These are phyloP conservation scores for Ooceraea biroi DNA, from an alignment of 1,140 invertebrate species.

Conservation along the genomic window DNA sequence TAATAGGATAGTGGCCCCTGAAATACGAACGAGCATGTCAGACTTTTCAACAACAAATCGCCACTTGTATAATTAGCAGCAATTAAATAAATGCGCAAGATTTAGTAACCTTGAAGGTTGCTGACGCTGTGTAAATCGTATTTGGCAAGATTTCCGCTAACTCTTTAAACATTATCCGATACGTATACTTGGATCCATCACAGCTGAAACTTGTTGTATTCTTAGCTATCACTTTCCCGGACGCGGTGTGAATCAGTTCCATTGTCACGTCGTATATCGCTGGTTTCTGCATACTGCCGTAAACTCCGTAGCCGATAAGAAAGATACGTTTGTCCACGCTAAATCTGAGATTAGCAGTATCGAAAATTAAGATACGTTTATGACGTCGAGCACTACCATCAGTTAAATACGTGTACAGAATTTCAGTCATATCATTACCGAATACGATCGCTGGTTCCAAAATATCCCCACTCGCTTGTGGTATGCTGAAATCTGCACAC, in stretches of 20 bases:
- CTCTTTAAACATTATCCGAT: conserved; percentile 96
- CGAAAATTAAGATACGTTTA: conserved; percentile 56
- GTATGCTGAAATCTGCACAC: conserved; percentile 94
- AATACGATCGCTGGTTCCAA: conserved; percentile 94
- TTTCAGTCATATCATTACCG: conserved; percentile 85
- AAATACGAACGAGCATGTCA: conserved; percentile 73
- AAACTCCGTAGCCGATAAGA: conserved; percentile 95
- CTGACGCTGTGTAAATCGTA: conserved; percentile 93
- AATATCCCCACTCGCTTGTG: conserved; percentile 95
- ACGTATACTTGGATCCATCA: conserved; percentile 93
- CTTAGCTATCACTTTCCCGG: conserved; percentile 91
- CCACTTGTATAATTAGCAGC: not conserved
- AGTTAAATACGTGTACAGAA: not conserved
- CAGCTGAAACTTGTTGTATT: conserved; percentile 93
- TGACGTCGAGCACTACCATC: conserved; percentile 1
- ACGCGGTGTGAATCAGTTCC: conserved; percentile 92
- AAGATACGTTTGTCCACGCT: conserved; percentile 94
- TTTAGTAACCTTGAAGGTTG: conserved; percentile 90
- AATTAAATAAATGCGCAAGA: conserved; percentile 18
- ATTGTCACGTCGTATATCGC: conserved; percentile 94
- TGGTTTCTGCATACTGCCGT: conserved; percentile 94
- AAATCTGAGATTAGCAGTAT: conserved; percentile 87
- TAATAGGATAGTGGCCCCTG: conserved; percentile 96
- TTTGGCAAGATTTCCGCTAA: conserved; percentile 94
- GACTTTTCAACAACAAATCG: too few species aligned